Base-by-base conservation (phyloP, 1,140 invertebrate genomes). In the Papilio xuthus region DNA sequence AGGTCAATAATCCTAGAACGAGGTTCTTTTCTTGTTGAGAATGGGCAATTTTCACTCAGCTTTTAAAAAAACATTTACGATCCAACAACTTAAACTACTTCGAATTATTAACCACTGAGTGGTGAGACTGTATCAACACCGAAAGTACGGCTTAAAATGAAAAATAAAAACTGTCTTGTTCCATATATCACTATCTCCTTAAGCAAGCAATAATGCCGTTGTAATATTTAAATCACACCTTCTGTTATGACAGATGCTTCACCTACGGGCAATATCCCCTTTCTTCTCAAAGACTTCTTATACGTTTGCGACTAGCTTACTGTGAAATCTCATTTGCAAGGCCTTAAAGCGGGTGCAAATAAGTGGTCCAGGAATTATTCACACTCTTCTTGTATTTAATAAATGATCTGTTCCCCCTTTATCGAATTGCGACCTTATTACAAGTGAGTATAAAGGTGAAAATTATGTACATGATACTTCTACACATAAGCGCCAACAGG, bases 311-410 rank as follows among this genome's bases (percentile, higher is more conserved):
- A 90, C 81, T 83, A 85, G 83, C 82, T 83, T 71, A 83, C 82
- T 90, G 81, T 87, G 80, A 90, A 89, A 89, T 88, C 84, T 83
- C 81, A 86, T 88, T 86, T 82, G 83, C 78, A 84, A 78, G 84
- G 78, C 81, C 81, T 84, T 85, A 69, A 79, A 84, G 85, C 85
- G 85, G 78, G 90, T 88, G 85, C 86, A 88, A 89, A 88, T 87
- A 85, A 84, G 83, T 86, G 88, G 81, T 74, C 79, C 78, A 76
- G 79, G 85, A 83, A 89, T 90, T 91, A 89, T 90, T 92, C 86
- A 89, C 86, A 85, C 80, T 67, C 73, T 70, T 81, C 60, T 77
- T 73, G 71, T 73, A 73, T 73, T 44, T 73, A 73, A 73, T 73
- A 73, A 50, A 73, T 67, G 28, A 81, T 44, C 20, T 70, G 15